Conservation (phyloP, 2,113 vertebrate genomes). For the Columbina picui region DNA sequence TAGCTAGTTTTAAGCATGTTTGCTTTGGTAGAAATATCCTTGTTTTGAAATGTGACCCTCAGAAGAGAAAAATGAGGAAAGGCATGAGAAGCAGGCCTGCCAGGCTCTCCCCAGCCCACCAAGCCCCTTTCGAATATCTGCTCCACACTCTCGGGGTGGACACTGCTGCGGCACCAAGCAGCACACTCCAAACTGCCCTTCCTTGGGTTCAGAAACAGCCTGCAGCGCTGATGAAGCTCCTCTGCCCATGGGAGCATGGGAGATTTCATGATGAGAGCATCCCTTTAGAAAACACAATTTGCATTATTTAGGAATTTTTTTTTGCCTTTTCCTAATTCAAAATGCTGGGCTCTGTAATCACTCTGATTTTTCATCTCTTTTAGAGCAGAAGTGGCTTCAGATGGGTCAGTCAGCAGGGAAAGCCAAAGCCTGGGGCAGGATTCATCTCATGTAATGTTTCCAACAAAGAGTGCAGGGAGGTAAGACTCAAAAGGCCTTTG, state of each 20-base stretch:
- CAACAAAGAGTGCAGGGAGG: not conserved
- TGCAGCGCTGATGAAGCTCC: fast-evolving
- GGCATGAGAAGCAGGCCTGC: not conserved
- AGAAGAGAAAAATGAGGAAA: not conserved
- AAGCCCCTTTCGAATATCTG: not conserved
- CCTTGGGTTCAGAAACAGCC: not conserved
- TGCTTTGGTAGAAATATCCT: not conserved
- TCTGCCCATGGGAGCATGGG: not conserved
- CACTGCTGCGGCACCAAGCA: fast-evolving
- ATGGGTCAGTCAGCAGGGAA: not conserved
- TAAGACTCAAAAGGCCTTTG: not conserved
- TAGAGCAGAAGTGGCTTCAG: not conserved
- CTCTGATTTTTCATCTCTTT: not conserved
- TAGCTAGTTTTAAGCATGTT: not conserved
- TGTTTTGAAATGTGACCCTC: not conserved
- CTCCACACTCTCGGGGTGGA: not conserved
- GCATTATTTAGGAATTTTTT: not conserved
- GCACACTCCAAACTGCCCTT: not conserved
- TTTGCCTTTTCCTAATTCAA: not conserved
- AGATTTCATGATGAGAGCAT: not conserved
- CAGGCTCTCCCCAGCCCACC: not conserved
- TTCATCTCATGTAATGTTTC: not conserved
- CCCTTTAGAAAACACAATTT: not conserved
- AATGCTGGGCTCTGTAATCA: not conserved
- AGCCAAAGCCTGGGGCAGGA: not conserved